Conservation (phyloP, 2,888 invertebrate genomes). For the Zeuzera pyrina region DNA sequence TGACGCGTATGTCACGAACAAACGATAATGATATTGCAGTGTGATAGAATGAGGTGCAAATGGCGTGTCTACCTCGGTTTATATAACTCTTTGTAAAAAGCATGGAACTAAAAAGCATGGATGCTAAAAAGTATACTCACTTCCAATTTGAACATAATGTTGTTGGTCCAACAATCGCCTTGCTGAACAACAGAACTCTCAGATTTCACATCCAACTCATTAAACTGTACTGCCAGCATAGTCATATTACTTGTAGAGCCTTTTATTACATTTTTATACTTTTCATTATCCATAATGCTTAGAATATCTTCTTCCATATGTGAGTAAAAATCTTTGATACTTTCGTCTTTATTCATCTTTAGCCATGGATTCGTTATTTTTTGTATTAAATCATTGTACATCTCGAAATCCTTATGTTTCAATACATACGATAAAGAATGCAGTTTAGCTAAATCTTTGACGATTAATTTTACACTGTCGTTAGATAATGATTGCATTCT, state of each 20-base stretch:
- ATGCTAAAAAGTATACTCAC: no score
- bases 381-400: conserved; percentile 16
- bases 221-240: conserved; percentile 8
- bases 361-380: conserved; percentile 19
- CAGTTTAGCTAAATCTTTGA: conserved; percentile 3
- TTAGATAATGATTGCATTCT: conserved; percentile 22
- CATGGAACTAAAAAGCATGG: no score
- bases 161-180: conserved; percentile 11
- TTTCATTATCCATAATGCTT: conserved; percentile 20
- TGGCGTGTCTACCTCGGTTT: no score
- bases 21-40: no score
- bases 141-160: conserved; percentile 9
- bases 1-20: no score
- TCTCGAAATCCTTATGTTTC: conserved; percentile 22
- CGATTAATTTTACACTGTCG: conserved; percentile 19
- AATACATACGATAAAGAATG: conserved; percentile 5
- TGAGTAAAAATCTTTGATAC: conserved; percentile 4
- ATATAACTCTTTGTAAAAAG: no score
- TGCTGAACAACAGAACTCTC: conserved; percentile 14
- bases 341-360: neutral
- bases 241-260: conserved; percentile 13
- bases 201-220: conserved; percentile 15
- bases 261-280: conserved; percentile 19
- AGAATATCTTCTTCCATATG: conserved; percentile 14
- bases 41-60: no score